phyloP scores from a whole-genome alignment of 2,113 vertebrate genomes.

The Picathartes gymnocephalus region DNA sequence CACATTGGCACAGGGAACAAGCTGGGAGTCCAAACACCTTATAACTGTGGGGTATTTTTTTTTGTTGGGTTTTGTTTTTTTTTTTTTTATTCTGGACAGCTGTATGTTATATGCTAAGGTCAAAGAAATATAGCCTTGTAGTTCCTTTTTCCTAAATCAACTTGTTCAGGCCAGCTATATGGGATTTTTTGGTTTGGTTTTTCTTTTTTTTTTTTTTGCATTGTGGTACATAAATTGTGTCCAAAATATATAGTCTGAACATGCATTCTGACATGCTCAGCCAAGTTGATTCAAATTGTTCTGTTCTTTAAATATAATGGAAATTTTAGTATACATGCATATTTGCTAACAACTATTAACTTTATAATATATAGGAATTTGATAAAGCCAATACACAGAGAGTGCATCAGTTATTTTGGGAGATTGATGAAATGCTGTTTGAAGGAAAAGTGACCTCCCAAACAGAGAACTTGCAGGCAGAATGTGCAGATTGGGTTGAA shows the following conservation, averaged over 20 bases:
- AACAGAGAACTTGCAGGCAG: conserved; percentile 70
- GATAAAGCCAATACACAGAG: conserved; percentile 77
- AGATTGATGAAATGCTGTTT: conserved; percentile 85
- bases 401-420: conserved; percentile 79
- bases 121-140: neutral
- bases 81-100: neutral
- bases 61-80: neutral
- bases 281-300: neutral
- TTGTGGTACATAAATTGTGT: neutral
- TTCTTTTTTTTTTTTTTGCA: neutral
- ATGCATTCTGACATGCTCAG: neutral
- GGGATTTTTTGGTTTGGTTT: neutral
- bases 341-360: neutral
- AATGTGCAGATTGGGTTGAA: conserved; percentile 80
- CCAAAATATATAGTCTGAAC: neutral
- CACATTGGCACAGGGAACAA: neutral
- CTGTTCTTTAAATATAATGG: neutral
- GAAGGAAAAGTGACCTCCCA: conserved; percentile 76
- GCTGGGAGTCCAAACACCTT: neutral
- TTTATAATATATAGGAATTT: conserved; percentile 74
- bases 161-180: neutral
- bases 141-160: neutral
- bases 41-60: accelerated
- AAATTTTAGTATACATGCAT: neutral
- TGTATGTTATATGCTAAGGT: neutral